phyloP scores from a whole-genome alignment of 2,888 invertebrate species.

The Busseola fusca region DNA sequence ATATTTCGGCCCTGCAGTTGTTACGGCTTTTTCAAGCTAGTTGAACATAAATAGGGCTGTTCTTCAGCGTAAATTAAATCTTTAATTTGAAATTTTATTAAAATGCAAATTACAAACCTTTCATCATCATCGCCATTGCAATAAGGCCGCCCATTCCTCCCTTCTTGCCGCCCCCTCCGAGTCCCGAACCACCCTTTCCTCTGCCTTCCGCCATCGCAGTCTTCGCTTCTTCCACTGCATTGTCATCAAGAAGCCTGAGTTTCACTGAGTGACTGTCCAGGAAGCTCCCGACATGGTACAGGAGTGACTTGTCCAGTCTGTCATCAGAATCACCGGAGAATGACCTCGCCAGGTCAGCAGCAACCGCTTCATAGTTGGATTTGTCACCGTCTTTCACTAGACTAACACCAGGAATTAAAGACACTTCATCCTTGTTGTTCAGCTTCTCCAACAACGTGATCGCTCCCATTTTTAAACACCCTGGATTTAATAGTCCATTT shows the following conservation, averaged over 20 bases:
- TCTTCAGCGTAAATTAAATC: neutral
- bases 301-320: constrained; percentile 91
- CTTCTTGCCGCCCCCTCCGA: constrained; percentile 70
- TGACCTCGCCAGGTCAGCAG: constrained; percentile 91
- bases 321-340: constrained; percentile 92
- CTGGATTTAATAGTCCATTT: constrained; percentile 72
- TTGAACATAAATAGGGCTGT: neutral
- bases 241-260: constrained; percentile 90
- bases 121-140: constrained; percentile 90
- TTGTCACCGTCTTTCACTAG: constrained; percentile 91
- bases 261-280: constrained; percentile 92
- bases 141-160: constrained; percentile 86
- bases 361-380: constrained; percentile 87
- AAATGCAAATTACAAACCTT: constrained; percentile 81
- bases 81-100: neutral
- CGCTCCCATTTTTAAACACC: constrained; percentile 76
- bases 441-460: constrained; percentile 73
- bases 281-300: constrained; percentile 91
- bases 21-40: neutral
- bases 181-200: constrained; percentile 74
- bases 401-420: constrained; percentile 83
- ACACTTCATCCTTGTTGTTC: constrained; percentile 73
- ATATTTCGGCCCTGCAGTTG: neutral
- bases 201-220: constrained; percentile 83
- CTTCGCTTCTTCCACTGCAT: constrained; percentile 88